Evolutionary conservation across 2,113 vertebrate species (phyloP).

Genomic region (human (Homo sapiens)): DNA sequence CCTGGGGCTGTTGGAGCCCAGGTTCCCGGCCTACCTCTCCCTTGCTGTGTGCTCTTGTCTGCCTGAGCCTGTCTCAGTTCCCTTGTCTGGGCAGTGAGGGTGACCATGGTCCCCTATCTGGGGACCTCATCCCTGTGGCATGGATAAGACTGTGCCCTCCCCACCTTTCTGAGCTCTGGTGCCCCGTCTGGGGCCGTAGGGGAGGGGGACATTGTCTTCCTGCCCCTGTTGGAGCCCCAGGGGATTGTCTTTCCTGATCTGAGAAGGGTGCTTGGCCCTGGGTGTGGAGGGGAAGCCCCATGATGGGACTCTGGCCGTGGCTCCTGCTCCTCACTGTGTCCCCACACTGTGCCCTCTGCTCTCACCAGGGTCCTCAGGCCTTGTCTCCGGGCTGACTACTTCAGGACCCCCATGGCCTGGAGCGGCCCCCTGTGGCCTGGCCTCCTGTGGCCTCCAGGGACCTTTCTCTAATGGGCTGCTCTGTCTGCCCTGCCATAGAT

Average conservation of each 20-base stretch:
- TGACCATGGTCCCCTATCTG: background rate
- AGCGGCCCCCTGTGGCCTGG: background rate
- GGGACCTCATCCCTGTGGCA: background rate
- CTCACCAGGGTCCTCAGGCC: background rate
- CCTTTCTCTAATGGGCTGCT: background rate
- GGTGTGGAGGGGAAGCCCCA: too few relatives aligned
- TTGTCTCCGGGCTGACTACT: background rate
- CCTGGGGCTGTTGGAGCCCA: background rate
- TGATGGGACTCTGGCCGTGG: background rate
- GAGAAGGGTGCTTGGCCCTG: background rate
- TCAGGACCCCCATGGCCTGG: background rate
- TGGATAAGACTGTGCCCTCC: background rate
- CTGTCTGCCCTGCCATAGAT: background rate
- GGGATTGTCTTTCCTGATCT: background rate
- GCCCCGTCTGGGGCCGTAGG: background rate
- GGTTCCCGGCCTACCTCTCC: background rate
- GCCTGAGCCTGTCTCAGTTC: background rate
- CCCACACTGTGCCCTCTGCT: background rate
- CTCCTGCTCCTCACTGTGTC: fast-evolving
- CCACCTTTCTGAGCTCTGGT: background rate
- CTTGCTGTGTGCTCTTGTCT: fast-evolving
- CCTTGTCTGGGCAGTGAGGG: background rate
- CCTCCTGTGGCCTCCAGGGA: background rate
- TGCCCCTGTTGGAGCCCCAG: fast-evolving
- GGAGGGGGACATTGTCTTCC: background rate